Base-by-base conservation (phyloP, 2,888 invertebrate species). In the Hirtodrosophila trivittata region DNA sequence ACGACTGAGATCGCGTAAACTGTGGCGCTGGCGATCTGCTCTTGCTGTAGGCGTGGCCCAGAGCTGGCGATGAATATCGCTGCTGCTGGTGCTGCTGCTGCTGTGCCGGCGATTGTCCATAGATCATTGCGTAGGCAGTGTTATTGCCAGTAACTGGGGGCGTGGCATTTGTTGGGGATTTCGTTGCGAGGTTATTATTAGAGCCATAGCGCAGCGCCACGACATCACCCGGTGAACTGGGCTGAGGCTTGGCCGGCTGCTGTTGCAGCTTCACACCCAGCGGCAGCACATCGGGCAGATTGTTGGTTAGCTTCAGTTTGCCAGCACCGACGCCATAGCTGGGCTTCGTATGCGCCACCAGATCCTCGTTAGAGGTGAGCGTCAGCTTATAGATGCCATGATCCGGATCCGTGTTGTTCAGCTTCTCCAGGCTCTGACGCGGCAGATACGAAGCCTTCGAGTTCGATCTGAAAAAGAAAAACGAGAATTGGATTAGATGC, bases 381-480 rank as follows among this genome's bases (percentile, higher is more conserved):
- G 95, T 95, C 41, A 94, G 91, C 87, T 95, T 94, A 90, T 95
- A 95, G 86, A 94, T 94, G 66, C 95, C 95, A 83, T 93, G 93
- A 89, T 94, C 95, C 62, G 93, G 93, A 89, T 94, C 94, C 57
- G 92, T 83, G 50, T 87, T 88, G 69, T 93, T 93, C 39, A 93
- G 91, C 77, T 93, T 92, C 72, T 95, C 95, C 66, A 94, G 92
- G 86, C 95, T 94, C 52, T 94, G 92, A 33, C 94, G 92, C 67
- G 95, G 94, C 90, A 95, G 90, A 89, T 95, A 95, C 56, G 95
- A 95, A 71, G 95, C 95, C 91, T 95, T 95, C 49, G 95, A 95
- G 88, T 94, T 94, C 87, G 94, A 94, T 92, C 95, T 95, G 92
- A 12, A 93, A 92, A 26, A 49, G 3, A 12, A 3, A 21, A 25